These are phyloP conservation scores for Pegoplata infirma DNA, from an alignment of 2,888 invertebrate genomes.

Conservation along the genomic window DNA sequence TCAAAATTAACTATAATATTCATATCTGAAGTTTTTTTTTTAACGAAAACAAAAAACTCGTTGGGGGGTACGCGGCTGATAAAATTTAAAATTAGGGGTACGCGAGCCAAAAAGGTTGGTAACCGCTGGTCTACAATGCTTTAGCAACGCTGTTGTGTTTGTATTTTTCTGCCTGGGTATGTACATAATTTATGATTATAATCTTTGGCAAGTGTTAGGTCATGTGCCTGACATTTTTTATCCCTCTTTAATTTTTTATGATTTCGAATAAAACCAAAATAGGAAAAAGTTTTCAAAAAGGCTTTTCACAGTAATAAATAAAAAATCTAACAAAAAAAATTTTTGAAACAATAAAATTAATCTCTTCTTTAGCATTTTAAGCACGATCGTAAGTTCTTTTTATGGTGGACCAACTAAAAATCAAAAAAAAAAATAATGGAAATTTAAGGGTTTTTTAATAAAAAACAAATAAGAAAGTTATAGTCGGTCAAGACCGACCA, in stretches of 20 bases:
- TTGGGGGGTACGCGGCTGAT: too few relatives aligned
- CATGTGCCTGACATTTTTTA: slow-evolving; percentile 9
- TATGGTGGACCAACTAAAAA: too few relatives aligned
- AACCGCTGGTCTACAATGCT: too few relatives aligned
- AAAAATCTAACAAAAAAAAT: neutral
- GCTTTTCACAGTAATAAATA: slow-evolving; percentile 10
- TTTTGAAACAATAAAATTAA: slow-evolving; percentile 14
- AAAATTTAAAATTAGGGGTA: too few relatives aligned
- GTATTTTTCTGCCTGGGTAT: too few relatives aligned
- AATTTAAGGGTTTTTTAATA: neutral
- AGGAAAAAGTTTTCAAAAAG: neutral
- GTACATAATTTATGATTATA: slow-evolving; percentile 18
- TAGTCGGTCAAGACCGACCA: too few relatives aligned
- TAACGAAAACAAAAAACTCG: too few relatives aligned
- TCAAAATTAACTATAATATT: too few relatives aligned
- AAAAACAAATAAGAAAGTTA: too few relatives aligned
- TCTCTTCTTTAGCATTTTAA: slow-evolving; percentile 31
- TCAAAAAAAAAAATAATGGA: neutral
- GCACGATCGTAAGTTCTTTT: slow-evolving; percentile 35
- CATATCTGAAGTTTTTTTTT: too few relatives aligned
- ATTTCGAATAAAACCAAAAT: neutral
- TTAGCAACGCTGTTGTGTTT: too few relatives aligned
- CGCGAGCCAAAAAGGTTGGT: too few relatives aligned
- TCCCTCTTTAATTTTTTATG: slow-evolving; percentile 13
- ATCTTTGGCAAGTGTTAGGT: neutral